A percentile compares a stretch with the other conserved stretches of the same genome.
phyloP scores from a whole-genome alignment of 2,797 vertebrate genomes.

The Rhodeus uyekii region DNA sequence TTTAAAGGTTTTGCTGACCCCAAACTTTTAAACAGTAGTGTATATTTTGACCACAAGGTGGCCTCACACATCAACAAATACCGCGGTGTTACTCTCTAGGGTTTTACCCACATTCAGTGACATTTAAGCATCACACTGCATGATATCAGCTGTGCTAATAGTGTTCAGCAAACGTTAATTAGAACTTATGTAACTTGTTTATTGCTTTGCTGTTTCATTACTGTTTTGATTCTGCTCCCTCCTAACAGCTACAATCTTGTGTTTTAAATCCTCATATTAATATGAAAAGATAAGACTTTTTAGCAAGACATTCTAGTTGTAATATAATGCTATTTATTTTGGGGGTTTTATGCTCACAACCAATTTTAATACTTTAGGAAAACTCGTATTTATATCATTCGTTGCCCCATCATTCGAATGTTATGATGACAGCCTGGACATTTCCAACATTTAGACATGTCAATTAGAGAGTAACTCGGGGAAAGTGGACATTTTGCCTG shows the following conservation, averaged over 20 bases:
- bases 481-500: conserved; percentile 31
- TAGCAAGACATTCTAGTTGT: conserved; percentile 66
- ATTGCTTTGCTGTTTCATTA: conserved; percentile 18
- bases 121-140: conserved; percentile 16
- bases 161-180: neutral
- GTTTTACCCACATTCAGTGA: conserved; percentile 18
- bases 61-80: conserved; percentile 65
- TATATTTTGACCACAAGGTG: conserved; percentile 71
- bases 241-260: neutral
- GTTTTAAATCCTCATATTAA: conserved; percentile 19
- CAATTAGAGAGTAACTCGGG: neutral
- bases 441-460: conserved; percentile 4
- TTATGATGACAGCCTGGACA: conserved; percentile 1
- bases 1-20: neutral
- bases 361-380: neutral
- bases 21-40: neutral
- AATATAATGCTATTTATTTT: conserved; percentile 59
- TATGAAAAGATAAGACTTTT: conserved; percentile 57
- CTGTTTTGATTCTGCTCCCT: conserved; percentile 2
- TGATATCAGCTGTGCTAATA: neutral
- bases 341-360: conserved; percentile 63
- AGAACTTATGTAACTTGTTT: conserved; percentile 19
- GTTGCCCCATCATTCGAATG: conserved; percentile 76
- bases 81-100: neutral
- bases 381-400: conserved; percentile 50